phyloP scores from a whole-genome alignment of 2,888 invertebrate genomes.

The Morpho helenor region DNA sequence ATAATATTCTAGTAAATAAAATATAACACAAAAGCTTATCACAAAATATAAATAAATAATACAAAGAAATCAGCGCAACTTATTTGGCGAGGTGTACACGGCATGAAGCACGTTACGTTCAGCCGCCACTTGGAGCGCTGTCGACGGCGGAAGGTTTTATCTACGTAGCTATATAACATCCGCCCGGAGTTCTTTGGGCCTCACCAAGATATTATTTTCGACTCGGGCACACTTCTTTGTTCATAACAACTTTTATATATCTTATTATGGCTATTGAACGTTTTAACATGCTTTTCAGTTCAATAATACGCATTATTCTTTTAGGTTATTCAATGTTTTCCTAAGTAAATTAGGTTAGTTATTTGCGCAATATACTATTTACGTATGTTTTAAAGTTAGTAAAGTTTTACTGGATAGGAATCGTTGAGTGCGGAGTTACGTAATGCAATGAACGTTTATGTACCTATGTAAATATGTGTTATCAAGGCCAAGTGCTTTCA shows the following conservation, averaged over 20 bases:
- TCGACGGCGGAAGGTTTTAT: conserved; percentile 77
- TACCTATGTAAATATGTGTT: conserved; percentile 47
- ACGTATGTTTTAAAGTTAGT: conserved; percentile 35
- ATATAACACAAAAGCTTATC: conserved; percentile 3
- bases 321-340: conserved; percentile 49
- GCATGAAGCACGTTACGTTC: conserved; percentile 68
- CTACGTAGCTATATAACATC: conserved; percentile 78
- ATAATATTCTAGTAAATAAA: background rate
- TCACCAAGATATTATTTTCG: conserved; percentile 69
- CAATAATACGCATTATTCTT: conserved; percentile 37
- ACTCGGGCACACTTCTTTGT: conserved; percentile 65
- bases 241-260: conserved; percentile 70
- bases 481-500: conserved; percentile 65
- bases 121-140: conserved; percentile 68
- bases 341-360: conserved; percentile 30
- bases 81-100: conserved; percentile 57
- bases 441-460: conserved; percentile 56
- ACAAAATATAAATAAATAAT: conserved; percentile 31
- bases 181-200: conserved; percentile 69
- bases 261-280: conserved; percentile 47
- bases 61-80: conserved; percentile 37
- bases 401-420: conserved; percentile 48
- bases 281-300: conserved; percentile 55
- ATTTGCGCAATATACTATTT: conserved; percentile 27
- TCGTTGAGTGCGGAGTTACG: conserved; percentile 56